Evolutionary conservation across 2,797 vertebrate species (phyloP).

Genomic region (Brachyalestes nurse): DNA sequence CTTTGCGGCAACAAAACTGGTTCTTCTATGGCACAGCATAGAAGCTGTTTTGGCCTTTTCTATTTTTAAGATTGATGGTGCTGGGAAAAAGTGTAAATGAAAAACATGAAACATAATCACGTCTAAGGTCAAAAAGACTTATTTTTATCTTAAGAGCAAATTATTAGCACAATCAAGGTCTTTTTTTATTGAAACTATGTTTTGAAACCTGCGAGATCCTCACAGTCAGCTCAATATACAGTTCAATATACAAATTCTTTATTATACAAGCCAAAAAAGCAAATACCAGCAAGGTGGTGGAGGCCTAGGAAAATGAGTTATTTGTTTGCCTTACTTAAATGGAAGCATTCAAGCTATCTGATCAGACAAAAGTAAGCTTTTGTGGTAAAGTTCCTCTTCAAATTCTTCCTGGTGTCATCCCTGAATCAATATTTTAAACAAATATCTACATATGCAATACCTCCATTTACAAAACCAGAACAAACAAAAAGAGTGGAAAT

Average conservation of each 20-base stretch:
- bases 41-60: too few species aligned
- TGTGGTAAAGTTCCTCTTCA: not conserved
- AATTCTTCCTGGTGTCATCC: conserved; percentile 3
- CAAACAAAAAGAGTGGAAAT: not conserved
- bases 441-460: not conserved
- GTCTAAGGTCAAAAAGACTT: too few species aligned
- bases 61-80: too few species aligned
- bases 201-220: not conserved
- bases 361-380: not conserved
- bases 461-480: not conserved
- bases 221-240: not conserved
- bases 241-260: not conserved
- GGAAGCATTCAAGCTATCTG: not conserved
- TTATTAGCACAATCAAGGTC: too few species aligned
- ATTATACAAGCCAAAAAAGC: not conserved
- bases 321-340: not conserved
- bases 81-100: too few species aligned
- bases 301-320: not conserved
- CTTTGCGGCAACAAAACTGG: too few species aligned
- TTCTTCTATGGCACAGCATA: too few species aligned
- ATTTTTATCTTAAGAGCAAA: too few species aligned
- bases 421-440: not conserved
- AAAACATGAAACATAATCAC: too few species aligned
- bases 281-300: not conserved
- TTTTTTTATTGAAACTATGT: not conserved